Conservation (phyloP, 2,888 invertebrate genomes). For the Phyto melanocephala region DNA sequence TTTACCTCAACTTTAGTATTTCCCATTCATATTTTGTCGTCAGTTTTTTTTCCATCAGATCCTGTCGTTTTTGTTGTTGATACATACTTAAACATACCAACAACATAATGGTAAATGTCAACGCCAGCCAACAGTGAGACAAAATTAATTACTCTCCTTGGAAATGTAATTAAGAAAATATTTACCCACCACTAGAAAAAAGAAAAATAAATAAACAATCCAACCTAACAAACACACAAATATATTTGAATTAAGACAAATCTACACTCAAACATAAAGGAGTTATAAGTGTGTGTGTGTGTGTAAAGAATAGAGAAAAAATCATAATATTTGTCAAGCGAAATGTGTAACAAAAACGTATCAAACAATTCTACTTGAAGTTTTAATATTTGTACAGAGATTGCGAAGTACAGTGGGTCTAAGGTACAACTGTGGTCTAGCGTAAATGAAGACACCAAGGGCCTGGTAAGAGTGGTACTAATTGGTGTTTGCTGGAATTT, state of each 20-base stretch:
- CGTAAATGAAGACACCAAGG: too few species aligned
- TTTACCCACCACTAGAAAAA: constrained; percentile 71
- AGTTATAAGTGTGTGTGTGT: neutral
- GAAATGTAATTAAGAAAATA: constrained; percentile 78
- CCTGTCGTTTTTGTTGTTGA: constrained; percentile 21
- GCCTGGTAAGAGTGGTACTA: too few species aligned
- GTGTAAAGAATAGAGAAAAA: neutral
- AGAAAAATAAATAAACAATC: neutral
- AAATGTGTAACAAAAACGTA: constrained; percentile 35
- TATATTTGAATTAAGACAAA: neutral
- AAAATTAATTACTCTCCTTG: constrained; percentile 78
- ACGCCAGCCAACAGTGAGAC: constrained; percentile 73
- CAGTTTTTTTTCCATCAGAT: neutral
- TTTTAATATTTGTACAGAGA: neutral
- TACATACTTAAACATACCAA: constrained; percentile 48
- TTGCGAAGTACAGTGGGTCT: neutral
- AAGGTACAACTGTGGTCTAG: neutral
- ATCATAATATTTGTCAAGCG: constrained; percentile 64
- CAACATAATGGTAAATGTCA: constrained; percentile 72
- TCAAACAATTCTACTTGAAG: constrained; percentile 6
- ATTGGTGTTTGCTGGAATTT: too few species aligned
- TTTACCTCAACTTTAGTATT: constrained; percentile 56
- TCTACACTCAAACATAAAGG: neutral
- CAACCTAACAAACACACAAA: neutral
- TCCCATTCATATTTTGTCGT: constrained; percentile 21